phyloP scores from a whole-genome alignment of 2,888 invertebrate genomes.

The Entomobrya proxima region DNA sequence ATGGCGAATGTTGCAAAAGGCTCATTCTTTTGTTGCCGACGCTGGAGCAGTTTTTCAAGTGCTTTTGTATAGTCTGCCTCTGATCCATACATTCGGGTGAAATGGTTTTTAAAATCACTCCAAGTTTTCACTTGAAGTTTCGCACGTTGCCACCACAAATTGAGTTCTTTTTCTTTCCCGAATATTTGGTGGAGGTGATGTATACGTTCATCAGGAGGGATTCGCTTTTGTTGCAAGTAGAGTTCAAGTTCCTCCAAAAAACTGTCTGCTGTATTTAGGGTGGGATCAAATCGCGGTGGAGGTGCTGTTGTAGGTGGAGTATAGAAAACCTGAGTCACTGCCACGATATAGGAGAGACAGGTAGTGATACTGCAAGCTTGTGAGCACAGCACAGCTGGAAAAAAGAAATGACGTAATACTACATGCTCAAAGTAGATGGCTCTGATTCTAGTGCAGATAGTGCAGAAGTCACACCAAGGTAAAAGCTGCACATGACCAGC shows the following conservation, averaged over 20 bases:
- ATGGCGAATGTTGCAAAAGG: slow-evolving; percentile 44
- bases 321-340: neutral
- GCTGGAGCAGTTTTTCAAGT: neutral
- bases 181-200: slow-evolving; percentile 24
- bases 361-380: no score
- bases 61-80: neutral
- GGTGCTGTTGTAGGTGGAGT: neutral
- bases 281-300: neutral
- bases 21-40: slow-evolving; percentile 26
- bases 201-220: neutral
- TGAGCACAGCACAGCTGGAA: no score
- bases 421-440: no score
- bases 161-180: slow-evolving; percentile 17
- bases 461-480: no score
- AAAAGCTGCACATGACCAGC: no score
- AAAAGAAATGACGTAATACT: no score
- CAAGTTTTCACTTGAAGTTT: neutral
- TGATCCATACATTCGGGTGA: slow-evolving; percentile 40
- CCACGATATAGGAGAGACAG: no score
- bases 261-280: neutral
- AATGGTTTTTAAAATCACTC: slow-evolving; percentile 22
- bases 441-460: no score
- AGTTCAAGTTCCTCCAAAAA: slow-evolving; percentile 30
- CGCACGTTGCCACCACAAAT: slow-evolving; percentile 53
- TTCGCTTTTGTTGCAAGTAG: neutral